Conservation (phyloP, 2,797 vertebrate genomes). For the Xyrichtys novacula region DNA sequence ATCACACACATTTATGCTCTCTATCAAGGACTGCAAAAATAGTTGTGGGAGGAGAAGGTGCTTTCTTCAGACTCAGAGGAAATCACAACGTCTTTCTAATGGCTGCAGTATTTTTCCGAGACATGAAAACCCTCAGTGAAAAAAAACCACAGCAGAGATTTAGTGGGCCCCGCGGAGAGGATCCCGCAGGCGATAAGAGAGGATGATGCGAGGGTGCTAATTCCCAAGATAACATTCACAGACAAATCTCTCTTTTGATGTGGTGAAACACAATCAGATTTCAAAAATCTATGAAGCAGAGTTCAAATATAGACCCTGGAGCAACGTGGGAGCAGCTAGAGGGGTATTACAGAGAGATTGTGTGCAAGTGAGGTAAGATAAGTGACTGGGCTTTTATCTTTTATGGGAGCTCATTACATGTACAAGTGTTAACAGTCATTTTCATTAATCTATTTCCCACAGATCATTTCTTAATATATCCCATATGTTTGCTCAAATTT, state of each 20-base stretch:
- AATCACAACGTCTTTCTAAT: constrained; percentile 55
- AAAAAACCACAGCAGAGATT: constrained; percentile 55
- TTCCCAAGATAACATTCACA: constrained; percentile 78
- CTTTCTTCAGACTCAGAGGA: constrained; percentile 47
- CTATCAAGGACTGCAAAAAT: constrained; percentile 43
- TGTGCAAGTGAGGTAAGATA: constrained; percentile 54
- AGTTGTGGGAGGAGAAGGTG: constrained; percentile 41
- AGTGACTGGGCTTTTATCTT: constrained; percentile 62
- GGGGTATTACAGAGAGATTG: constrained; percentile 46
- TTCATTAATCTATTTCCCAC: constrained; percentile 42
- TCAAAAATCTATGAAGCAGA: constrained; percentile 62
- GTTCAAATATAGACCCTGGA: constrained; percentile 68
- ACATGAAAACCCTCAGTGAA: constrained; percentile 44
- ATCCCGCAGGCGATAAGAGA: constrained; percentile 61
- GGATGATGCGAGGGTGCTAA: constrained; percentile 69
- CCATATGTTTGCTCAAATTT: constrained; percentile 18
- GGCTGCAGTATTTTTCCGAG: constrained; percentile 36
- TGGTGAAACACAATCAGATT: constrained; percentile 70
- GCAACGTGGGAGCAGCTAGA: constrained; percentile 37
- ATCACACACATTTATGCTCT: constrained; percentile 46
- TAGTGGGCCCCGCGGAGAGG: constrained; percentile 54
- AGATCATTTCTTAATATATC: constrained; percentile 24
- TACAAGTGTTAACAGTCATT: constrained; percentile 49
- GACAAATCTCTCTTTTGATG: constrained; percentile 77
- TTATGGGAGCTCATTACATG: constrained; percentile 57